phyloP scores from a whole-genome alignment of 35 echinoderm and acorn worm species.

The Ptychodera flava region DNA sequence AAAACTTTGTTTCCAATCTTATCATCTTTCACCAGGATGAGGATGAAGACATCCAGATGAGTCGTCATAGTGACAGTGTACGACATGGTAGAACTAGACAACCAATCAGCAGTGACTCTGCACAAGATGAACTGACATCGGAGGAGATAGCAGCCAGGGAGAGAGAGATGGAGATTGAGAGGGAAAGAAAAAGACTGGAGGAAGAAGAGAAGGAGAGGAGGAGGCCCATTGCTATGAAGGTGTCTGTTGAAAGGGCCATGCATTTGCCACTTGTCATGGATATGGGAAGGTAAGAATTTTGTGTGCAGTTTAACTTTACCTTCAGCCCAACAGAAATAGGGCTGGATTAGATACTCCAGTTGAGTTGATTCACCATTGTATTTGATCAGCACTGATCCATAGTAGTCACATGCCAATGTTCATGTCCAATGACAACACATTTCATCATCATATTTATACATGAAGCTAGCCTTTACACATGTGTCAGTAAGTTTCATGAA shows the following conservation, averaged over 20 bases:
- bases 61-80: not conserved
- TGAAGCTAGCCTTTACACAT: too few relatives aligned
- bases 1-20: too few relatives aligned
- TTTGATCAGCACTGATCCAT: too few relatives aligned
- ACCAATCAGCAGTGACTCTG: not conserved
- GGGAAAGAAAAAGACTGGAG: constrained; percentile 6
- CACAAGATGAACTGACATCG: not conserved
- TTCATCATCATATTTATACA: too few relatives aligned
- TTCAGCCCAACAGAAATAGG: too few relatives aligned
- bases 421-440: too few relatives aligned
- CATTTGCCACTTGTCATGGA: constrained; percentile 8
- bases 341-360: too few relatives aligned
- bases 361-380: too few relatives aligned
- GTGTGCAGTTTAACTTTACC: too few relatives aligned
- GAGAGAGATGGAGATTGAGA: constrained; percentile 13
- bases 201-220: constrained; percentile 13
- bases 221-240: constrained; percentile 41
- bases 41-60: not conserved
- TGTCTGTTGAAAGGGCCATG: constrained; percentile 65
- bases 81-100: not conserved
- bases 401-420: too few relatives aligned
- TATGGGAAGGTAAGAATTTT: constrained; percentile 6
- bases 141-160: constrained; percentile 10
- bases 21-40: too few relatives aligned
- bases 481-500: too few relatives aligned